Base-by-base conservation (phyloP, 2,113 vertebrate genomes). In the Accipiter virgatus region DNA sequence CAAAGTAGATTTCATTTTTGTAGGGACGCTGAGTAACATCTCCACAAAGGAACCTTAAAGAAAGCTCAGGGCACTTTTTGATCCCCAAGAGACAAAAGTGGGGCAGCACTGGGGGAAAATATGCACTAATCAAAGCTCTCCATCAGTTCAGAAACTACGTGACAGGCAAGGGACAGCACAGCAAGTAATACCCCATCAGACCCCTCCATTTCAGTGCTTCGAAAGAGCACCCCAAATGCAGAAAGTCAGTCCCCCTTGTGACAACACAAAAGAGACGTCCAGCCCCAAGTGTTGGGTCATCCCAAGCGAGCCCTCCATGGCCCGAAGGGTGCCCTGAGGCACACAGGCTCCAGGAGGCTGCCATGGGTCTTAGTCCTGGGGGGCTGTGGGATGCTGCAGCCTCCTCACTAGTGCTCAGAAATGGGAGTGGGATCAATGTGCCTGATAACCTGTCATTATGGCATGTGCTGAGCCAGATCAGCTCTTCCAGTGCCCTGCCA, bases 301-400 rank as follows among this genome's bases (percentile, higher is more conserved):
- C 48, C 36, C 0, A 1, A 84, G 38, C 1, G 3, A 79, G 34
- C 7, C 8, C 32, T 53, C 48, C n/a, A 8, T 16, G 7, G 20
- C 29, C 50, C 26, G 4, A 16, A 55, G 21, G 16, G 22, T 2
- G 27, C 4, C 17, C 21, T 4, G 13, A 10, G 10, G 5, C 31
- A 61, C 43, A 38, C 8, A 70, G 32, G 23, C 16, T 79, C 23
- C 1, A 4, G 48, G 48, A 61, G 8, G 20, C 14, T 93, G 47
- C 16, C 34, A 6, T 6, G 3, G 10, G 14, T 16, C 34, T 65
- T 1, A 0, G 29, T 29, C 29, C 66, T 59, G 66, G 27, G 19
- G n/a, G 29, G 22, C 2, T 55, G 14, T 1, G 3, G 26, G 16
- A 34, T 25, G 58, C 40, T 75, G 74, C 16, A 86, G 38, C 70